Evolutionary conservation across 2,113 vertebrate genomes (phyloP).

Genomic region (Pelecanus crispus): DNA sequence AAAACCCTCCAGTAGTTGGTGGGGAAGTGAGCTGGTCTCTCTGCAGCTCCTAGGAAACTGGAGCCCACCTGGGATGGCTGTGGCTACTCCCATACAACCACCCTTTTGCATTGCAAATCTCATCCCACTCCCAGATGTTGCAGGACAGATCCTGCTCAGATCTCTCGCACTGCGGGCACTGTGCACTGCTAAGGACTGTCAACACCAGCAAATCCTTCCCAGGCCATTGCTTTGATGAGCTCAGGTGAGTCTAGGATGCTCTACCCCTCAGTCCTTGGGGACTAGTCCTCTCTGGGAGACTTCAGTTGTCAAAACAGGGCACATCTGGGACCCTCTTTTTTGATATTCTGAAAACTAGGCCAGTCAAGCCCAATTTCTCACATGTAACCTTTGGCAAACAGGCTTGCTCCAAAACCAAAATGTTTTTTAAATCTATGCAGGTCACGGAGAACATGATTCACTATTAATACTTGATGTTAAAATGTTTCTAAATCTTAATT

Average conservation of each 20-base stretch:
- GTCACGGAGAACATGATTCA: not conserved
- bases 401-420: not conserved
- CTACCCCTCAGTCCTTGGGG: not conserved
- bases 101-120: not conserved
- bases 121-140: not conserved
- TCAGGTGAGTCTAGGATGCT: not conserved
- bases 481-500: not conserved
- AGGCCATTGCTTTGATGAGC: not conserved
- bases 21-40: not conserved
- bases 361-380: not conserved
- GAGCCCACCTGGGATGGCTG: not conserved
- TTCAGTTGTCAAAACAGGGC: not conserved
- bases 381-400: not conserved
- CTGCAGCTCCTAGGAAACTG: not conserved
- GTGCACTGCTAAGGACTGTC: not conserved
- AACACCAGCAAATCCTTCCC: not conserved
- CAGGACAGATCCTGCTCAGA: not conserved
- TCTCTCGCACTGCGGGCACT: not conserved
- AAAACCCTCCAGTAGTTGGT: not conserved
- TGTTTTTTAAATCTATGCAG: not conserved
- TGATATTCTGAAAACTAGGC: not conserved
- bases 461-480: not conserved
- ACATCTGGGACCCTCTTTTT: not conserved
- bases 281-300: not conserved
- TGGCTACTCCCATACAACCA: not conserved